Conservation (phyloP, 1,140 invertebrate genomes). For the Laupala kohalensis region DNA sequence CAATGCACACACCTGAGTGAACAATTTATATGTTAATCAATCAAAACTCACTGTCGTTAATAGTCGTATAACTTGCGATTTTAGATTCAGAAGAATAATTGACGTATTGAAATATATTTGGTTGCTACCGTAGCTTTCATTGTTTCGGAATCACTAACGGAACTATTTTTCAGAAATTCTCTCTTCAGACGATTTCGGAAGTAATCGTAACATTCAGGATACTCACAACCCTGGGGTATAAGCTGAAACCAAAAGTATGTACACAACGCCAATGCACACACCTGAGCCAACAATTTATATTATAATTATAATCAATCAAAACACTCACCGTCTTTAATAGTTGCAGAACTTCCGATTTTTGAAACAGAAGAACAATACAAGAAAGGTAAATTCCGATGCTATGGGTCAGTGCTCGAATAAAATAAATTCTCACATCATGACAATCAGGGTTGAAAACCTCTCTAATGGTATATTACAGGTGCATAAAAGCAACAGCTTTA, state of each 20-base stretch:
- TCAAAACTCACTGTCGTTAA: slow-evolving; percentile 32
- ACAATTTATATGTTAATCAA: slow-evolving; percentile 4
- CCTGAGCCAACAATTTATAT: slow-evolving; percentile 1
- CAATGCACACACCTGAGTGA: neutral
- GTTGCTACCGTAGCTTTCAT: slow-evolving; percentile 65
- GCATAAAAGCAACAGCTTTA: too few relatives aligned
- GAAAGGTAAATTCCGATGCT: too few relatives aligned
- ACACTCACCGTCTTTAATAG: slow-evolving; percentile 32
- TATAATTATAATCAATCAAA: slow-evolving; percentile 6
- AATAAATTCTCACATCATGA: too few relatives aligned
- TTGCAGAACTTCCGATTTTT: slow-evolving; percentile 27
- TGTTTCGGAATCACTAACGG: slow-evolving; percentile 62
- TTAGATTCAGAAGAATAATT: slow-evolving; percentile 33
- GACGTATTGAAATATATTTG: too few relatives aligned
- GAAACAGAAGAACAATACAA: too few relatives aligned
- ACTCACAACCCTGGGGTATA: slow-evolving; percentile 75
- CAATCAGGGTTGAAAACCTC: too few relatives aligned
- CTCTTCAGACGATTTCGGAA: slow-evolving; percentile 61
- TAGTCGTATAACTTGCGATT: slow-evolving; percentile 27
- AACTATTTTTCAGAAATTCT: slow-evolving; percentile 71
- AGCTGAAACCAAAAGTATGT: slow-evolving; percentile 39
- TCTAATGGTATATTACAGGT: too few relatives aligned
- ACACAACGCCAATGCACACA: neutral
- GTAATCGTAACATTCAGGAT: slow-evolving; percentile 71
- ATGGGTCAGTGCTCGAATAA: too few relatives aligned